A percentile compares a stretch with the other conserved stretches of the same genome.
Conservation (phyloP, 2,113 vertebrate species). For the western clawed frog (Xenopus tropicalis) region DNA sequence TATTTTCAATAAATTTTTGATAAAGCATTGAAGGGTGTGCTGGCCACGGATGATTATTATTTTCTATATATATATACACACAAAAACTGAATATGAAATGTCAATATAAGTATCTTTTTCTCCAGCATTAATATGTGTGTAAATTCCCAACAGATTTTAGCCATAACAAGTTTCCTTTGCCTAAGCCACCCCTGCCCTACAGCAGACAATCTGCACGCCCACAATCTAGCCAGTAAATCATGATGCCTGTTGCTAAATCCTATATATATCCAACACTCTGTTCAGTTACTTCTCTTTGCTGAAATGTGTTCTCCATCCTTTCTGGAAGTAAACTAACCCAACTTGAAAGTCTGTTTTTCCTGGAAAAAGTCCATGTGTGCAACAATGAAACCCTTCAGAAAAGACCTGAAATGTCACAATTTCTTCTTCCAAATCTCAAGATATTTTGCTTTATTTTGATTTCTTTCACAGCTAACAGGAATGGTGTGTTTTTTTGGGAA, state of each 20-base stretch:
- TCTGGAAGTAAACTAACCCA: constrained; percentile 24
- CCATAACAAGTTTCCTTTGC: too few relatives aligned
- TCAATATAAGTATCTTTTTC: too few relatives aligned
- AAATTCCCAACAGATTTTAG: too few relatives aligned
- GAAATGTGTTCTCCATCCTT: constrained; percentile 14
- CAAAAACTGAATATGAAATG: too few relatives aligned
- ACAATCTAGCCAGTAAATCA: too few relatives aligned
- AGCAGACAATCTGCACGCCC: too few relatives aligned
- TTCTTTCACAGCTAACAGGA: constrained; percentile 19
- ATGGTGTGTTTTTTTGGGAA: constrained; percentile 5
- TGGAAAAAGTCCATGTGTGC: constrained; percentile 32
- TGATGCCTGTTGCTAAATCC: neutral
- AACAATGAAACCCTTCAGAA: constrained; percentile 42
- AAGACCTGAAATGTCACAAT: neutral
- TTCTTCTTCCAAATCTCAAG: constrained; percentile 12
- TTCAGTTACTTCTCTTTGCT: neutral
- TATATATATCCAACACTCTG: neutral
- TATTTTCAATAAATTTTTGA: too few relatives aligned
- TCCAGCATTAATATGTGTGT: too few relatives aligned
- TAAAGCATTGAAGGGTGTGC: too few relatives aligned
- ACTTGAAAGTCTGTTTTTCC: constrained; percentile 44
- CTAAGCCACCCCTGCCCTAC: too few relatives aligned
- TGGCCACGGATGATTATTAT: too few relatives aligned
- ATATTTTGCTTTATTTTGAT: constrained; percentile 26
- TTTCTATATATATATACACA: too few relatives aligned